Conservation (phyloP, 2,888 invertebrate genomes). For the Thereva unica region DNA sequence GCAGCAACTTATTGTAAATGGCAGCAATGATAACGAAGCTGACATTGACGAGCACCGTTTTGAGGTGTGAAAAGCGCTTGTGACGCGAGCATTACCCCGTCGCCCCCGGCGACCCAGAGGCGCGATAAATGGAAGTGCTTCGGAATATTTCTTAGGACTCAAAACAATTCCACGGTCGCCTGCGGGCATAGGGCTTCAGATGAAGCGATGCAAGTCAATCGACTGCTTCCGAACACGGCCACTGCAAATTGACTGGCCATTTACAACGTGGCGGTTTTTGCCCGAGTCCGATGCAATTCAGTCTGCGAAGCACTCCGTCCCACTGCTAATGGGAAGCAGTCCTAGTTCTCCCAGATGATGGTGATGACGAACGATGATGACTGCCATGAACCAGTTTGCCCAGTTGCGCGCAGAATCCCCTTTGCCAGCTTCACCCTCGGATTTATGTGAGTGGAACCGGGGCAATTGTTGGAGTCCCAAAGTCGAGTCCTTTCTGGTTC, state of each 20-base stretch:
- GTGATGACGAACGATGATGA: too few relatives aligned
- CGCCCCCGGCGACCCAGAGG: too few relatives aligned
- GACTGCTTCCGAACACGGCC: conserved; percentile 37
- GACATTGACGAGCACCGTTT: not conserved
- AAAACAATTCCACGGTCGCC: not conserved
- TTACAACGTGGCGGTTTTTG: conserved; percentile 14
- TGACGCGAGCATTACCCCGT: too few relatives aligned
- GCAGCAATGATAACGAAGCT: not conserved
- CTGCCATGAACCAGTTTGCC: too few relatives aligned
- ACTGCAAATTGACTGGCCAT: conserved; percentile 40
- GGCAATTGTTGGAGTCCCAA: not conserved
- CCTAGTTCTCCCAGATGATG: too few relatives aligned
- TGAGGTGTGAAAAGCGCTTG: not conserved
- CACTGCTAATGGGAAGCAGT: too few relatives aligned
- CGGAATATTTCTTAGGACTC: not conserved
- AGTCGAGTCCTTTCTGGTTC: not conserved
- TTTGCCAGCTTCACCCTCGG: not conserved
- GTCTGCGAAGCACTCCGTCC: too few relatives aligned
- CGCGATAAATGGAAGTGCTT: too few relatives aligned
- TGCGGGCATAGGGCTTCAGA: conserved; percentile 12
- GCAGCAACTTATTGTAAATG: conserved; percentile 22
- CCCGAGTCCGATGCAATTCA: conserved; percentile 9
- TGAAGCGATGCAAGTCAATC: conserved; percentile 24
- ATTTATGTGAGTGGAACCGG: not conserved
- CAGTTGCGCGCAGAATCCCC: too few relatives aligned